Evolutionary conservation across 2,888 invertebrate species (phyloP).

Genomic region (Drosophila anomelani): DNA sequence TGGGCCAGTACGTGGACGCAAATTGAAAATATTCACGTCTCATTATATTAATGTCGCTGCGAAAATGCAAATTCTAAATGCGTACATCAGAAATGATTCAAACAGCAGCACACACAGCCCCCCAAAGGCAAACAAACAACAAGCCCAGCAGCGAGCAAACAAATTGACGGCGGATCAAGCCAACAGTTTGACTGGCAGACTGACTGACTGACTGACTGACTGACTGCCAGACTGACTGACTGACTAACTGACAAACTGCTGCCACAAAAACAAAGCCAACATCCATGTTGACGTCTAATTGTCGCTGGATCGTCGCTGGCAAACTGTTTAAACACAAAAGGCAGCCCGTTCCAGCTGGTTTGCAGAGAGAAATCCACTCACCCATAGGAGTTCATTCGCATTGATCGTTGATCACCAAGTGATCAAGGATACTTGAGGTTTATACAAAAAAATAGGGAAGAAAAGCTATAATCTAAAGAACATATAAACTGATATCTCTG

Average conservation of each 20-base stretch:
- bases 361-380: not conserved
- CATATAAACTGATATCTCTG: too few species aligned
- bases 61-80: slow-evolving; percentile 60
- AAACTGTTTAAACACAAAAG: slow-evolving; percentile 31
- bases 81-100: slow-evolving; percentile 57
- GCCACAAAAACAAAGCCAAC: slow-evolving; percentile 17
- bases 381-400: slow-evolving; percentile 11
- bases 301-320: slow-evolving; percentile 10
- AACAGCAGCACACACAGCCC: slow-evolving; percentile 21
- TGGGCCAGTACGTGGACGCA: slow-evolving; percentile 43
- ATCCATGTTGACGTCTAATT: slow-evolving; percentile 35
- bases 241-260: slow-evolving; percentile 9
- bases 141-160: slow-evolving; percentile 17
- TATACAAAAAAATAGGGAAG: not conserved
- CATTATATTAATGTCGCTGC: slow-evolving; percentile 61
- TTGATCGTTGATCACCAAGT: not conserved
- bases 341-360: slow-evolving; percentile 9
- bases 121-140: slow-evolving; percentile 33
- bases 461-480: too few species aligned
- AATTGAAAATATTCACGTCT: slow-evolving; percentile 70
- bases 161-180: slow-evolving; percentile 30
- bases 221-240: not conserved
- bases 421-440: not conserved
- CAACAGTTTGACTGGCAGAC: slow-evolving; percentile 11
- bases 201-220: not conserved